Base-by-base conservation (phyloP, 2,888 invertebrate species). In the Noctua comes region DNA sequence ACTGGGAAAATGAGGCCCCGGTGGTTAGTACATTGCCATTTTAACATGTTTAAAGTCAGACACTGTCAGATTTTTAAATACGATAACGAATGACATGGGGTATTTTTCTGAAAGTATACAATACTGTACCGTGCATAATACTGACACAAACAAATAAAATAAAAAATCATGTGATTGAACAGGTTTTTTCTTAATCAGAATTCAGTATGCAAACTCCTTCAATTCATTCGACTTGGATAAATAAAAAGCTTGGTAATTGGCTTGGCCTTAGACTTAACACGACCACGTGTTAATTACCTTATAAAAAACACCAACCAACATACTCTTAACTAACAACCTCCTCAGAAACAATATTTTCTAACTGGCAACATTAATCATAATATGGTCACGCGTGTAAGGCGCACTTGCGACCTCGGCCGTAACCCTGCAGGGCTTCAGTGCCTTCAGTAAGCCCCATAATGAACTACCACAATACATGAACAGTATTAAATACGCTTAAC, bases 341-440 rank as follows among this genome's bases (percentile, higher is more conserved):
- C 36, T 64, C 8, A 59, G 51, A 72, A 86, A 59, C 57, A 70
- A 64, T 79, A 74, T 74, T 86, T 81, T 87, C 73, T 77, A 73
- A 79, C 83, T 83, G 24, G 76, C 79, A 84, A 80, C 80, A 80
- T 80, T 73, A 84, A 65, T 83, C 65, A 83, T 73, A 43, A 40
- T 40, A 46, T 76, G 69, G 70, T 76, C 78, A 88, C 71, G 77
- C 78, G 82, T 59, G 73, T 76, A 74, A 71, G 73, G 73, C 73
- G 57, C 71, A 79, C 74, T 88, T 69, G 75, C 79, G 90, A 82
- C 93, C 92, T 90, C 88, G 89, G 59, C 91, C 91, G 76, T 92
- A 92, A 91, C 92, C 93, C 88, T 91, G 90, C 85, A 89, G 64
- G 93, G 93, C 90, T 93, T 91, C 85, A 88, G 59, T 93, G 92